Percentiles rank a stretch among this genome's conserved stretches.
Conservation (phyloP, 2,888 invertebrate genomes). For the Elegia similella region DNA sequence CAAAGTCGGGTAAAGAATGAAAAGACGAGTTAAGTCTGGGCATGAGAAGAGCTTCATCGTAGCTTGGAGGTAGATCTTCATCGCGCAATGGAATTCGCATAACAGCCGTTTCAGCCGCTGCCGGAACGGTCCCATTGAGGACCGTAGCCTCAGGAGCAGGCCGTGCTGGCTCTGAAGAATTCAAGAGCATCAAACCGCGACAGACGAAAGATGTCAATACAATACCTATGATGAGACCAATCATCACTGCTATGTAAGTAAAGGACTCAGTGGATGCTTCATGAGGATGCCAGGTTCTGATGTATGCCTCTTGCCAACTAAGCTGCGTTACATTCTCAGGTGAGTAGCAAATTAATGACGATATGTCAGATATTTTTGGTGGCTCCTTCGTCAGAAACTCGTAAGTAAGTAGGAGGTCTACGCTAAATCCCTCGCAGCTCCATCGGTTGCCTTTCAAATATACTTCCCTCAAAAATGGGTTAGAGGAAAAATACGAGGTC, state of each 20-base stretch:
- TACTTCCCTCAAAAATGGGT: conserved; percentile 81
- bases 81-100: conserved; percentile 56
- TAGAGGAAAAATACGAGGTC: conserved; percentile 82
- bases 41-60: conserved; percentile 89
- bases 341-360: conserved; percentile 84
- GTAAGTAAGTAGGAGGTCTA: conserved; percentile 82
- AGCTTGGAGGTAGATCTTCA: conserved; percentile 84
- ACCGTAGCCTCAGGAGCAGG: conserved; percentile 66
- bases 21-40: conserved; percentile 84
- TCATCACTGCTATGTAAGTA: conserved; percentile 77
- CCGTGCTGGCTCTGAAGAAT: conserved; percentile 49
- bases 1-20: conserved; percentile 78
- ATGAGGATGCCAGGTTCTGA: conserved; percentile 81
- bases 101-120: conserved; percentile 54
- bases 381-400: conserved; percentile 82
- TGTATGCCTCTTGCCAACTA: conserved; percentile 87
- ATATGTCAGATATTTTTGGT: conserved; percentile 63
- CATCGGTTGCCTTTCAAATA: conserved; percentile 88
- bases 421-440: conserved; percentile 86
- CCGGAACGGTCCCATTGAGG: conserved; percentile 46
- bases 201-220: conserved; percentile 81
- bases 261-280: conserved; percentile 65
- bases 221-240: conserved; percentile 78
- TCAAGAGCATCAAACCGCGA: conserved; percentile 72
- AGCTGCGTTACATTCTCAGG: conserved; percentile 84